Conservation (phyloP, 1,140 invertebrate species). For the Matsumurasca onukii region DNA sequence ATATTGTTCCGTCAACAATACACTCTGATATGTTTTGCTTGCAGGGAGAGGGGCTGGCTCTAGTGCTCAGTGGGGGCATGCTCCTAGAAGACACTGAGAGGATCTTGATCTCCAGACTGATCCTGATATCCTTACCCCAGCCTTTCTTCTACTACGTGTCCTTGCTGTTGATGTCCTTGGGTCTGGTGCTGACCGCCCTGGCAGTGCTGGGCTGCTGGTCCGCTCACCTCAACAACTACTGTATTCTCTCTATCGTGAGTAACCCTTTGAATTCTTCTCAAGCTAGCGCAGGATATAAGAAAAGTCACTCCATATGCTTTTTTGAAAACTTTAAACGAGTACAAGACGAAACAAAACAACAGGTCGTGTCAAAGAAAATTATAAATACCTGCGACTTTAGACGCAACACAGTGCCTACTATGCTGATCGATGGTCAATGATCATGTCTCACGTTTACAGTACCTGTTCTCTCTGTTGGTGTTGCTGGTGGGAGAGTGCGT, state of each 20-base stretch:
- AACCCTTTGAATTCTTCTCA: no score
- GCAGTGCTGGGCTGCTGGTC: constrained; percentile 77
- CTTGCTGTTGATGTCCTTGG: constrained; percentile 61
- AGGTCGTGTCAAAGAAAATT: no score
- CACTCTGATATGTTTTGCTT: neutral
- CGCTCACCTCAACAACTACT: constrained; percentile 69
- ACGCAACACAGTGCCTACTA: no score
- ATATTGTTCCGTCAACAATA: constrained; percentile 59
- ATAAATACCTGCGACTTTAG: no score
- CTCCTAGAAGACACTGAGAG: constrained; percentile 43
- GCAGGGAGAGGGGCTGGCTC: constrained; percentile 44
- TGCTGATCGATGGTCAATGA: no score
- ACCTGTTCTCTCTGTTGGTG: constrained; percentile 68
- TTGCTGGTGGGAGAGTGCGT: constrained; percentile 70
- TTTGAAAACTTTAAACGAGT: no score
- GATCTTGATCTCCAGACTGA: constrained; percentile 43
- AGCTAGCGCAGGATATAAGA: no score
- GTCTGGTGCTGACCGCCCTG: constrained; percentile 62
- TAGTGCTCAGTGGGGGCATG: constrained; percentile 41
- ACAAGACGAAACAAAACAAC: no score
- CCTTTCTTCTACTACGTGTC: constrained; percentile 74
- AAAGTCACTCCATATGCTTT: no score
- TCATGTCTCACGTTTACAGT: no score
- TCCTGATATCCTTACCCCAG: constrained; percentile 47
- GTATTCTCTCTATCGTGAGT: constrained; percentile 66